Evolutionary conservation across 2,888 invertebrate genomes (phyloP), one percentile per base, ranked within the genome.

Genomic region (Cataglyphis altisquamis): DNA sequence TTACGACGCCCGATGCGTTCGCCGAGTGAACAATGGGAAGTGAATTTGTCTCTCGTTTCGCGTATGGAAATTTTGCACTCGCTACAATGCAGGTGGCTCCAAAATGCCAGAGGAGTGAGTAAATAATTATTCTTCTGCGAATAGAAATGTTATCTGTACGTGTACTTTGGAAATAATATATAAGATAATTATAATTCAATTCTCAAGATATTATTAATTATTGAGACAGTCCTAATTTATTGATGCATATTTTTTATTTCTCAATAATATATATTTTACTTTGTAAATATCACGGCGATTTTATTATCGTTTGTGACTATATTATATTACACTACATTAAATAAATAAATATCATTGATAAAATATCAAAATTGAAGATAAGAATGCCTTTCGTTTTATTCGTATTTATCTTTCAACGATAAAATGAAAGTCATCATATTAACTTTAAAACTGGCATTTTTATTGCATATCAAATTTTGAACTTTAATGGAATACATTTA

Each of bases 1-100:
- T 66, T 84, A 70, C 74, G 82, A 66, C 41, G 82, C 52, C 45
- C 80, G 63, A 82, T 81, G 82, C 48, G 57, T 52, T 48, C 60
- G 36, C 67, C 66, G 66, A 48, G 82, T 52, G 48, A 81, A 84
- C 82, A 84, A 80, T 74, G 63, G 80, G 39, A 74, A 80, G 74
- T 57, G 84, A 84, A 84, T 84, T 83, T 82, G 82, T 72, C 68
- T 82, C 63, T 70, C 55, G 63, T 78, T 78, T 41, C 45, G 36
- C 45, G 72, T 80, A 72, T 80, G 72, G 72, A 72, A 80, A 80
- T 80, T 70, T 72, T 72, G 72, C 45, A 45, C 41, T 29, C 12
- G 68, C 67, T 12, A 29, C 39, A 55, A 39, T 45, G 57, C 55
- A 25, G 75, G 36, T n/a, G 25, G 25, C 25, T 25, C 12, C 25